A percentile compares a stretch with the other conserved stretches of the same genome.
Conservation (phyloP, 1,140 invertebrate species). For the Papilio aristodemus region DNA sequence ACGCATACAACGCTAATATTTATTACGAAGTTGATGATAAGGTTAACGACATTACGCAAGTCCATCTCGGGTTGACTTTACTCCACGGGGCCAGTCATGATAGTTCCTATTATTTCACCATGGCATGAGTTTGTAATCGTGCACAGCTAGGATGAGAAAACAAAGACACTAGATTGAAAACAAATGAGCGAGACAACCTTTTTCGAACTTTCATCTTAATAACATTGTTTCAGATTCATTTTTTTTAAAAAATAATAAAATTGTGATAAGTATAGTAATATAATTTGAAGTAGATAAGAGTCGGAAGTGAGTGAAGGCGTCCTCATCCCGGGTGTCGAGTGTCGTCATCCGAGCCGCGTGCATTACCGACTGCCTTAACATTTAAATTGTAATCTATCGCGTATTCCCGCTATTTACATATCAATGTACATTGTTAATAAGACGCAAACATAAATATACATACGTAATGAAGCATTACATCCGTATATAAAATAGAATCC, state of each 20-base stretch:
- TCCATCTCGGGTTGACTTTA: not conserved
- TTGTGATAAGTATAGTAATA: too few relatives aligned
- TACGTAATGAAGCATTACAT: too few relatives aligned
- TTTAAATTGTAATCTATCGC: slow-evolving; percentile 21
- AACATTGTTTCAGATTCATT: not conserved
- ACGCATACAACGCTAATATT: not conserved
- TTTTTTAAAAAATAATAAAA: too few relatives aligned
- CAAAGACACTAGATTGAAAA: not conserved
- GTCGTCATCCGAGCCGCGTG: slow-evolving; percentile 17
- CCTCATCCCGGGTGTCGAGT: slow-evolving; percentile 14
- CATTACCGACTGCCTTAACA: slow-evolving; percentile 5
- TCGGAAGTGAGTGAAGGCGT: not conserved
- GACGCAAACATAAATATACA: not conserved
- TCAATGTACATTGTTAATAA: not conserved
- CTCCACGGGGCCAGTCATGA: not conserved
- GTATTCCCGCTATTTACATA: not conserved
- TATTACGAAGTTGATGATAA: not conserved
- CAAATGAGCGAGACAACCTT: not conserved
- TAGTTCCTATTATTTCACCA: not conserved
- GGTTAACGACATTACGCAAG: not conserved
- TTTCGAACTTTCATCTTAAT: not conserved
- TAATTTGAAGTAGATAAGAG: not conserved
- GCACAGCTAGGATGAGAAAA: too few relatives aligned
- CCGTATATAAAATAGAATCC: too few relatives aligned
- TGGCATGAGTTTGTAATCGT: not conserved